Evolutionary conservation across 2,797 vertebrate species (phyloP), one percentile per base, ranked within the genome.

Genomic region (Emys orbicularis): DNA sequence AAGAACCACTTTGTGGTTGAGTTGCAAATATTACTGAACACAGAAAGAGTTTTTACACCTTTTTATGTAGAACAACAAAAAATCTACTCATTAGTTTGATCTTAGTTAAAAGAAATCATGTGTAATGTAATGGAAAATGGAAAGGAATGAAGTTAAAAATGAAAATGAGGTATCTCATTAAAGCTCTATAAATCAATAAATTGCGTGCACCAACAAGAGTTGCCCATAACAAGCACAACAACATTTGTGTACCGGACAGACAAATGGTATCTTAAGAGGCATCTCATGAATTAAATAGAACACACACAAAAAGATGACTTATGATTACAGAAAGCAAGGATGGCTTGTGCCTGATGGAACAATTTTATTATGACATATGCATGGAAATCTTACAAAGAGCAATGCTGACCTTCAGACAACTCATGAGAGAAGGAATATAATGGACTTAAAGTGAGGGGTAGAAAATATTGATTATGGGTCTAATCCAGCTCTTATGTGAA

Each of bases 401-500:
- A 47, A 31, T 13, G 41, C 44, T 77, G 74, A 47, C 44, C 25
- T 77, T 47, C 74, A 49, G 44, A 49, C 4, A 77, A 29, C 27
- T 49, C 27, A 44, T 77, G 25, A 77, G 12, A 47, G 74, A 29
- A 47, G 93, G 83, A 50, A 57, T 59, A 85, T 79, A 95, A 95
- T 77, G 76, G 90, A 54, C 79, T 89, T 83, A 94, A 96, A 96
- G 82, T 27, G 82, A 2, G 29, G 31, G 89, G 59, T 65, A 90
- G 88, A 90, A 95, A 79, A 4, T 47, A 96, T 86, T 54, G 90
- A 93, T 96, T 89, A 89, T 84, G 37, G 83, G 88, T n/a, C 59
- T 53, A 68, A 59, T 12, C 19, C 31, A 0, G 3, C 90, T 93
- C 94, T 95, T 88, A 76, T 61, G 2, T 83, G 84, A 72, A 80